phyloP scores from a whole-genome alignment of 2,797 vertebrate genomes.

The Potorous gilbertii region DNA sequence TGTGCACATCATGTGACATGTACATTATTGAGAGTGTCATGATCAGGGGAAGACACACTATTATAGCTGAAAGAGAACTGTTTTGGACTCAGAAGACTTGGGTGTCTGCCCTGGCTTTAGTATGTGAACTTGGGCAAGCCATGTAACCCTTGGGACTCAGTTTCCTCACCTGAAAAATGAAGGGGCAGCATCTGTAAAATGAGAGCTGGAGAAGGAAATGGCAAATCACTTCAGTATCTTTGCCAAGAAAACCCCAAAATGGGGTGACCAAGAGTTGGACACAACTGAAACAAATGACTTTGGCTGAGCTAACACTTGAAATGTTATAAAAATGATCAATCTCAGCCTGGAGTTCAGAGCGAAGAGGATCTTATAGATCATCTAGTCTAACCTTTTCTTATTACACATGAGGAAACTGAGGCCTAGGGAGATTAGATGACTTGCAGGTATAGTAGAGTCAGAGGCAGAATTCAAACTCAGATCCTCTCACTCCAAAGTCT shows the following conservation, averaged over 20 bases:
- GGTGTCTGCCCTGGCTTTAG: not conserved
- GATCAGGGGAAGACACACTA: not conserved
- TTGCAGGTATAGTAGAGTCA: not conserved
- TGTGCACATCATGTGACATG: not conserved
- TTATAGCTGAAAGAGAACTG: not conserved
- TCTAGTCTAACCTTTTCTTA: not conserved
- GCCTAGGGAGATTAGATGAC: not conserved
- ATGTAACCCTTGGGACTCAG: not conserved
- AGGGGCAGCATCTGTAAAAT: not conserved
- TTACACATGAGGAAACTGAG: not conserved
- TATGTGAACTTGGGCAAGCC: not conserved
- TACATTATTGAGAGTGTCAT: not conserved
- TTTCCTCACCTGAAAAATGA: not conserved
- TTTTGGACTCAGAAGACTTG: not conserved
- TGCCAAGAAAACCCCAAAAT: not conserved
- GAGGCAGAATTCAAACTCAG: not conserved
- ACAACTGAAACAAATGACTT: not conserved
- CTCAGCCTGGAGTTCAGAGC: not conserved
- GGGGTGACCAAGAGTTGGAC: not conserved
- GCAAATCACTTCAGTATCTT: not conserved
- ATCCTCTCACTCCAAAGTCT: not conserved
- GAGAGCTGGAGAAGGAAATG: not conserved
- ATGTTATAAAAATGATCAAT: not conserved
- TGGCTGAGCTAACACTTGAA: not conserved
- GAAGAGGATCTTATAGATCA: not conserved